Percentiles rank a stretch among this genome's conserved stretches.
These are phyloP conservation scores for Hyles vespertilio DNA, from an alignment of 1,140 invertebrate genomes.

Conservation along the genomic window DNA sequence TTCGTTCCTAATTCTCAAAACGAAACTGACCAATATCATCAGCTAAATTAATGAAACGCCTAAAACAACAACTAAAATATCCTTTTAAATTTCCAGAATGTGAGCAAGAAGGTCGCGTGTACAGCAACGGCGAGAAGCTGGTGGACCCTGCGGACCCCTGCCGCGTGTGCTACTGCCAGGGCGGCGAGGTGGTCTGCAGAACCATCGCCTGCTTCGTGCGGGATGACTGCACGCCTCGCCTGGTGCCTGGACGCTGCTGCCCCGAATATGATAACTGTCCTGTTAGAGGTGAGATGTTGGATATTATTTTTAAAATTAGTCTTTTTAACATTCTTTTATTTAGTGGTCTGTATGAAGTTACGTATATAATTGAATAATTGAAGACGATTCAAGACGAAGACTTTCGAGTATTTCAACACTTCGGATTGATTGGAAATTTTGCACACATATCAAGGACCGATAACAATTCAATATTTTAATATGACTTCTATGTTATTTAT, in stretches of 20 bases:
- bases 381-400: no score
- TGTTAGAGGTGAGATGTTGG: conserved; percentile 65
- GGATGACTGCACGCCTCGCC: conserved; percentile 82
- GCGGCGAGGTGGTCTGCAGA: conserved; percentile 85
- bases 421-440: no score
- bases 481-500: no score
- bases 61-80: background rate
- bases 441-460: no score
- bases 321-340: no score
- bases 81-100: conserved; percentile 78
- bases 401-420: no score
- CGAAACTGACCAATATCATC: background rate
- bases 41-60: background rate
- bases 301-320: background rate
- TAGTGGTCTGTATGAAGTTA: no score
- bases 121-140: conserved; percentile 85
- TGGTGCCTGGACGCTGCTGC: conserved; percentile 83
- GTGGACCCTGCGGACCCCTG: conserved; percentile 82
- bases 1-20: background rate
- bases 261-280: conserved; percentile 88
- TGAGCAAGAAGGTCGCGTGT: conserved; percentile 83
- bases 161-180: conserved; percentile 87
- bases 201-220: conserved; percentile 84
- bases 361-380: no score
- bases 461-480: no score